Base-by-base conservation (phyloP, 2,888 invertebrate species). In the Caenorhabditis wallacei region DNA sequence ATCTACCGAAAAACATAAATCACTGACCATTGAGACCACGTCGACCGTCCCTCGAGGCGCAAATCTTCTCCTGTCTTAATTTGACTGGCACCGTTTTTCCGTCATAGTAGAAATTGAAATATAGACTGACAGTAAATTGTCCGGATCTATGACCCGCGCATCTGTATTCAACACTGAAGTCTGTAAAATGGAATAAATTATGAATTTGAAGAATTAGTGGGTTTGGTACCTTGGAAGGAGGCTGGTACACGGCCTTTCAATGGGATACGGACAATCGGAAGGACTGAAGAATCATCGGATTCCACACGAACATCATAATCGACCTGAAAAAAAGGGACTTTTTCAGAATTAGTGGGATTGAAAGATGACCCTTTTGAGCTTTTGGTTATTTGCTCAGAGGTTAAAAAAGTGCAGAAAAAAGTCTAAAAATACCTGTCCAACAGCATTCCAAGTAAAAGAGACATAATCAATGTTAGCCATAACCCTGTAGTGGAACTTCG, bases 131-230 rank as follows among this genome's bases (percentile, higher is more conserved):
- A 40, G 83, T 85, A 72, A 91, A 91, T 68, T 91, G 91, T 35
- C 91, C 91, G 7, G 89, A 85, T 48, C 89, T 86, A 68, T 87
- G 88, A 10, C 90, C 90, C 22, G 89, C 90, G 71, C 90, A 90
- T 46, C 90, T 87, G 80, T 89, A 91, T 71, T 91, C 91, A n/a
- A 91, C 85, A 40, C 84, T 78, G 82, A 91, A 91, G 37, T 88
- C 90, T 89, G 79, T 22, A 72, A 63, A 48, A 59, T 20, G 37
- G 22, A 11, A 72, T 75, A 61, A 63, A 66, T 75, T 18, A 71
- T 13, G 26, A 64, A 40, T 51, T 40, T 69, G 54, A 51, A 63
- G n/a, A 54, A 54, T 66, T 18, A 7, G 16, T 8, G 53, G 22
- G 37, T 10, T 24, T 24, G 78, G 48, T 53, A 90, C 90, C 87